Evolutionary conservation across 2,888 invertebrate species (phyloP).

Genomic region (Amiota communis): DNA sequence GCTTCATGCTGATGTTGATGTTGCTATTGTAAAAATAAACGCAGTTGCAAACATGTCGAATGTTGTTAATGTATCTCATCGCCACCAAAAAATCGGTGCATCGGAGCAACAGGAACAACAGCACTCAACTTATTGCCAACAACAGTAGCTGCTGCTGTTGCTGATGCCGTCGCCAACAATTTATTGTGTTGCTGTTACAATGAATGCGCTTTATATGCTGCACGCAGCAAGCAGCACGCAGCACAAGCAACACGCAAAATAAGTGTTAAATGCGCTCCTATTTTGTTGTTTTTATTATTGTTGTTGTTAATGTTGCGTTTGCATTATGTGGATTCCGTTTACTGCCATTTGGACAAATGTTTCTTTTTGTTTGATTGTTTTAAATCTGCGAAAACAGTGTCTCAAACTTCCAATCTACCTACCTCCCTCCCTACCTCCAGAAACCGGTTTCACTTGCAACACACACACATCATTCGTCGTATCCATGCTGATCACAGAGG

Average conservation of each 20-base stretch:
- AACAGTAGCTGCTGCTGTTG: slow-evolving; percentile 44
- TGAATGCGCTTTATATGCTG: slow-evolving; percentile 55
- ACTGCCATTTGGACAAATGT: slow-evolving; percentile 40
- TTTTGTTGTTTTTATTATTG: slow-evolving; percentile 15
- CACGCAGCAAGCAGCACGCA: slow-evolving; percentile 49
- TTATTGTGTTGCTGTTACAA: slow-evolving; percentile 56
- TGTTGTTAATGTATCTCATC: slow-evolving; percentile 64
- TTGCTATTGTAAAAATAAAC: slow-evolving; percentile 42
- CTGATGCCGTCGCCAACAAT: slow-evolving; percentile 46
- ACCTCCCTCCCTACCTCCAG: too few species aligned
- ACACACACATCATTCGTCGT: too few species aligned
- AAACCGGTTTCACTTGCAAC: too few species aligned
- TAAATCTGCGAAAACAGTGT: slow-evolving; percentile 48
- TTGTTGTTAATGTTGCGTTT: slow-evolving; percentile 15
- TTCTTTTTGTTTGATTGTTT: slow-evolving; percentile 48
- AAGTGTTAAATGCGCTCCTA: slow-evolving; percentile 29
- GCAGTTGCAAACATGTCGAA: slow-evolving; percentile 62
- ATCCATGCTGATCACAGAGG: too few species aligned
- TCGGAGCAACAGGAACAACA: slow-evolving; percentile 29
- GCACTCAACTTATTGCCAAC: slow-evolving; percentile 15
- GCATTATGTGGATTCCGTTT: slow-evolving; percentile 35
- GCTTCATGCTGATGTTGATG: slow-evolving; percentile 32
- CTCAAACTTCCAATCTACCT: too few species aligned
- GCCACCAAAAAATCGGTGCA: slow-evolving; percentile 54
- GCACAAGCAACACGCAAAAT: slow-evolving; percentile 53